Conservation (phyloP, 2,888 invertebrate species). For the Chesias legatella region DNA sequence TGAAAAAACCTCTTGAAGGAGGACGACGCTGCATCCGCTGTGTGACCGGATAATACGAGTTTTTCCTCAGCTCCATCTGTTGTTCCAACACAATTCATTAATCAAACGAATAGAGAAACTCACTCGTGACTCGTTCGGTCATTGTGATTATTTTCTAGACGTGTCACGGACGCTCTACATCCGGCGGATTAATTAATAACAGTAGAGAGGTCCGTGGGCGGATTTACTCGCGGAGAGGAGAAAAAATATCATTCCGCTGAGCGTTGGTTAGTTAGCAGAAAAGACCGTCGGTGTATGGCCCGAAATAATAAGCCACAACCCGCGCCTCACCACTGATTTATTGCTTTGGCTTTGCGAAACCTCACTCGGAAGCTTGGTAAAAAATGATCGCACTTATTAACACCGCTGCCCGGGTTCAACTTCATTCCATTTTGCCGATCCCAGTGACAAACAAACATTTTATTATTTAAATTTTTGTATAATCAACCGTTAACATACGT, state of each 20-base stretch:
- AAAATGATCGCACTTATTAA: slow-evolving; percentile 77
- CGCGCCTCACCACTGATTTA: slow-evolving; percentile 66
- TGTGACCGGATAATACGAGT: slow-evolving; percentile 8
- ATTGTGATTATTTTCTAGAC: slow-evolving; percentile 49
- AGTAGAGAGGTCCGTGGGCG: slow-evolving; percentile 40
- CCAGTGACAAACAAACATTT: slow-evolving; percentile 40
- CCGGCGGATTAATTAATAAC: slow-evolving; percentile 67
- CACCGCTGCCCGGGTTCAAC: slow-evolving; percentile 57
- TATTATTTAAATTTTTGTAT: slow-evolving; percentile 40
- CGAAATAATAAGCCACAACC: slow-evolving; percentile 72
- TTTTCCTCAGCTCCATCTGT: slow-evolving; percentile 13
- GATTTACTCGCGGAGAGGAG: slow-evolving; percentile 41
- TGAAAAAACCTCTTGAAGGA: too few relatives aligned
- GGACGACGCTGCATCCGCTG: slow-evolving; percentile 3
- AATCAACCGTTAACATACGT: slow-evolving; percentile 33
- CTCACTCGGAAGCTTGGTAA: slow-evolving; percentile 71
- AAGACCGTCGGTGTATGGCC: slow-evolving; percentile 56
- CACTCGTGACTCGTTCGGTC: slow-evolving; percentile 32
- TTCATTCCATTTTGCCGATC: slow-evolving; percentile 61
- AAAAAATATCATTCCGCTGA: slow-evolving; percentile 61
- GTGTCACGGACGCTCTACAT: slow-evolving; percentile 48
- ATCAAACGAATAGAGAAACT: slow-evolving; percentile 25
- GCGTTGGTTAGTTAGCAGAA: slow-evolving; percentile 65
- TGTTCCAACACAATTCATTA: slow-evolving; percentile 15
- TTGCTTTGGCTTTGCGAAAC: slow-evolving; percentile 73